These are phyloP conservation scores for Cossypha dichroa DNA, from an alignment of 2,797 vertebrate genomes.

Conservation along the genomic window DNA sequence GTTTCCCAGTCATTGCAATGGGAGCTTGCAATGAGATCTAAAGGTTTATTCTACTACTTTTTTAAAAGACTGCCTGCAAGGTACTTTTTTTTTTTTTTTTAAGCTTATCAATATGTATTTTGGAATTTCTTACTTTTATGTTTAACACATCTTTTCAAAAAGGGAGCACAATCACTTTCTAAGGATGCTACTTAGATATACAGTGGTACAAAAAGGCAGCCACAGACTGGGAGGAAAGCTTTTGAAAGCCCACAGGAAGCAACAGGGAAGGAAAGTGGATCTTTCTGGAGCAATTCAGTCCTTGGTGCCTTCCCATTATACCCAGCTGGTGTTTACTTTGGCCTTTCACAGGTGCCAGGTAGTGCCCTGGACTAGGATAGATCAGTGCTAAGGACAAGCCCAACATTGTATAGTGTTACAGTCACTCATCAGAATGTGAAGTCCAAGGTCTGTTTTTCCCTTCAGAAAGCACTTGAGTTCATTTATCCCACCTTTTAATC, in stretches of 20 bases:
- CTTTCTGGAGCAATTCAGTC: neutral
- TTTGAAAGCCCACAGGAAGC: neutral
- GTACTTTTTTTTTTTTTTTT: constrained; percentile 24
- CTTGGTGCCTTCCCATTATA: neutral
- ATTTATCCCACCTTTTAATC: constrained; percentile 9
- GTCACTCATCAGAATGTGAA: neutral
- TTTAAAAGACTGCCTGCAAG: constrained; percentile 19
- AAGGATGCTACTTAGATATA: neutral
- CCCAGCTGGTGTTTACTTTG: neutral
- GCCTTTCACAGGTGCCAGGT: neutral
- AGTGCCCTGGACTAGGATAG: neutral
- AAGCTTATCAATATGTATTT: constrained; percentile 55
- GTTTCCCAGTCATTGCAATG: constrained; percentile 31
- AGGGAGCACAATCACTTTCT: neutral
- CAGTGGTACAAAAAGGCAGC: constrained; percentile 14
- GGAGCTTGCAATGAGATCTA: constrained; percentile 41
- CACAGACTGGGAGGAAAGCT: neutral
- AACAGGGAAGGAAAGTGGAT: neutral
- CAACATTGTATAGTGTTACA: neutral
- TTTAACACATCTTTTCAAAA: constrained; percentile 32
- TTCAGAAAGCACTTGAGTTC: neutral
- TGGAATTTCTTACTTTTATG: constrained; percentile 22
- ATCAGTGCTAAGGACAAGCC: neutral
- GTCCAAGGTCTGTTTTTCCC: neutral
- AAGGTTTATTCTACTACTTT: constrained; percentile 6